Evolutionary conservation across 2,113 vertebrate genomes (phyloP).

Genomic region (Myrmecobius fasciatus): DNA sequence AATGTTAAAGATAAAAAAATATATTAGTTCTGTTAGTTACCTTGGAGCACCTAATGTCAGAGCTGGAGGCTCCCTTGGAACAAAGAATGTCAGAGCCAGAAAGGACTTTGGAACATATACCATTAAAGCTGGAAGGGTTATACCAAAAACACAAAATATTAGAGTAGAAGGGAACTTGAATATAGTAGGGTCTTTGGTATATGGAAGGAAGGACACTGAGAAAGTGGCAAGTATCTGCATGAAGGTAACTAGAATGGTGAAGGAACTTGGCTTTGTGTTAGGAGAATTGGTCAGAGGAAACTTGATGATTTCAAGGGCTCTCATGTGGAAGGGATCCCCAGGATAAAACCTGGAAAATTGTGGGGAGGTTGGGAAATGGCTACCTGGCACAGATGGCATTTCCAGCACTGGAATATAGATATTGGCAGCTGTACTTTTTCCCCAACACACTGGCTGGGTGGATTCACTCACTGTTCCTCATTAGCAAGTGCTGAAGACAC

Average conservation of each 20-base stretch:
- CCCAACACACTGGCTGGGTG: background rate
- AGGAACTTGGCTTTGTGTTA: background rate
- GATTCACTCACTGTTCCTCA: background rate
- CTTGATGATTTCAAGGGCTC: background rate
- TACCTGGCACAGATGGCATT: background rate
- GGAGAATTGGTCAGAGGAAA: background rate
- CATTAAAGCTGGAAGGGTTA: background rate
- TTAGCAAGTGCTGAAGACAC: background rate
- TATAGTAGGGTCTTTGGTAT: background rate
- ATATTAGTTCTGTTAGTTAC: too few species aligned
- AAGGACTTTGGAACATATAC: background rate
- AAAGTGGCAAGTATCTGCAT: background rate
- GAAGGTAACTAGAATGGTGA: background rate
- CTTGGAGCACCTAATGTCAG: too few species aligned
- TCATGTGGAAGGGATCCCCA: background rate
- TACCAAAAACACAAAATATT: background rate
- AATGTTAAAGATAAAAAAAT: too few species aligned
- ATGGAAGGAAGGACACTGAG: background rate
- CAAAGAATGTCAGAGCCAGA: background rate
- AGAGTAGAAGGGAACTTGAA: background rate
- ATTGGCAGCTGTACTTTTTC: background rate
- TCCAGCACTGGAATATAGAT: background rate
- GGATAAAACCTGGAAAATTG: background rate
- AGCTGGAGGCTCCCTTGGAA: too few species aligned
- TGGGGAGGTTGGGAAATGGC: background rate